Evolutionary conservation across 2,113 vertebrate genomes (phyloP).

Genomic region (Galbula dea): DNA sequence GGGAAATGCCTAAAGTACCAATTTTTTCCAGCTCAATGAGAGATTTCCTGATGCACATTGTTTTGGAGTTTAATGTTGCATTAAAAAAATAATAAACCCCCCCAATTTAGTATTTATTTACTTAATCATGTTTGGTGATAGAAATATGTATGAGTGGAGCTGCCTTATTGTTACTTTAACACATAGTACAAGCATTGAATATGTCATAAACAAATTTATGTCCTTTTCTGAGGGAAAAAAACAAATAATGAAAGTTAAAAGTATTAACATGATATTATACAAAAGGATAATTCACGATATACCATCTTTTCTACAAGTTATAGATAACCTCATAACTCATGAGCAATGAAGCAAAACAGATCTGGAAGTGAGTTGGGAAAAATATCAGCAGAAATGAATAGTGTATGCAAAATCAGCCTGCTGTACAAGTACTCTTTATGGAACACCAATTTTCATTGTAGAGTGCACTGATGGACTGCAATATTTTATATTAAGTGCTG

Average conservation of each 20-base stretch:
- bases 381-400: constrained; percentile 17
- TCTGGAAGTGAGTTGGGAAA: background rate
- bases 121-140: background rate
- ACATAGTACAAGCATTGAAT: background rate
- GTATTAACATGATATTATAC: background rate
- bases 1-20: background rate
- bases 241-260: background rate
- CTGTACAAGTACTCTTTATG: background rate
- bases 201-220: background rate
- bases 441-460: background rate
- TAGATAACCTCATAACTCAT: background rate
- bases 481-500: background rate
- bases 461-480: background rate
- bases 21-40: background rate
- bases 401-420: background rate
- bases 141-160: background rate
- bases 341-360: constrained; percentile 23
- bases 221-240: background rate
- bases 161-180: background rate
- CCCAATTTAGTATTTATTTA: background rate
- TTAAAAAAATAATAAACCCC: background rate
- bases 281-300: background rate
- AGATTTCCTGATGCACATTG: background rate
- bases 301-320: constrained; percentile 23
- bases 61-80: background rate